Conservation (phyloP, 2,113 vertebrate species). For the Lepidothrix coronata region DNA sequence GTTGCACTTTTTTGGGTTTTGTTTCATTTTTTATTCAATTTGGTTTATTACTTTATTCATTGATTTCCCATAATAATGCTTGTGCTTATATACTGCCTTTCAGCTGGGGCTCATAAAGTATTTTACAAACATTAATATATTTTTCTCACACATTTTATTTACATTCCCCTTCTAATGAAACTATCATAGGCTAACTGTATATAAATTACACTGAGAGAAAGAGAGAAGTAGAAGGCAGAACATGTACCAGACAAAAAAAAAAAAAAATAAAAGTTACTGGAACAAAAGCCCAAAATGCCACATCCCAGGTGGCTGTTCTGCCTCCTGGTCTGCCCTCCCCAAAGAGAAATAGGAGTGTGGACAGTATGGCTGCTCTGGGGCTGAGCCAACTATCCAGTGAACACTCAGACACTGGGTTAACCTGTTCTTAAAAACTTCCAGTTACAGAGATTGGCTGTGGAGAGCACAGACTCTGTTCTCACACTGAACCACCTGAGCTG, state of each 20-base stretch:
- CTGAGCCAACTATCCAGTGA: neutral
- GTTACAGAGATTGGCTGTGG: neutral
- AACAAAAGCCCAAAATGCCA: neutral
- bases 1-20: neutral
- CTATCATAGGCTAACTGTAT: neutral
- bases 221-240: neutral
- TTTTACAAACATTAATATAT: slow-evolving; percentile 24
- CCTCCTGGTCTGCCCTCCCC: neutral
- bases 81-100: slow-evolving; percentile 33
- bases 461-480: neutral
- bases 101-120: neutral
- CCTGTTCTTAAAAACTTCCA: neutral
- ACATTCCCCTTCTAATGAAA: slow-evolving; percentile 20
- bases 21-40: neutral
- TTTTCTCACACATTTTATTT: slow-evolving; percentile 31
- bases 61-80: slow-evolving; percentile 45
- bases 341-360: neutral
- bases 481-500: neutral
- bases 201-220: neutral
- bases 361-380: neutral
- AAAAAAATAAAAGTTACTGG: neutral
- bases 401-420: neutral
- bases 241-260: neutral
- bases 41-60: slow-evolving; percentile 51
- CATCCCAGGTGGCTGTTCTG: neutral